Evolutionary conservation across 2,113 vertebrate genomes (phyloP).

Genomic region (Phalacrocorax brasilianus): DNA sequence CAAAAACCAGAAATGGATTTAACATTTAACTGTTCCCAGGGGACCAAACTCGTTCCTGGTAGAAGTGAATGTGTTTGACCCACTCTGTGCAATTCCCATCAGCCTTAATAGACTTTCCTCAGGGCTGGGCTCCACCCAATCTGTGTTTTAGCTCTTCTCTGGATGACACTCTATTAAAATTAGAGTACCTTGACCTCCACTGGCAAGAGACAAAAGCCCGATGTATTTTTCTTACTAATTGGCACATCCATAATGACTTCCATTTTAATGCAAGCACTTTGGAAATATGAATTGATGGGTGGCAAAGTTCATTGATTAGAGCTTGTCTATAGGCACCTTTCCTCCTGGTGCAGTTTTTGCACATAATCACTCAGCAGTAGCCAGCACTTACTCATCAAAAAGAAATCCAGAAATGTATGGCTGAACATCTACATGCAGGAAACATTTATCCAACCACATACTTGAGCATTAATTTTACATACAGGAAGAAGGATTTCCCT

Average conservation of each 20-base stretch:
- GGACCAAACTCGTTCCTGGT: neutral
- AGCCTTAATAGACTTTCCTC: neutral
- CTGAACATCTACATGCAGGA: neutral
- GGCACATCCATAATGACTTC: slow-evolving; percentile 1
- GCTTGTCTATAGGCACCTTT: neutral
- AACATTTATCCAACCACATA: slow-evolving; percentile 24
- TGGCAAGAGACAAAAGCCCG: slow-evolving; percentile 10
- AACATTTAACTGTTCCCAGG: neutral
- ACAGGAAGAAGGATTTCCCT: slow-evolving; percentile 57
- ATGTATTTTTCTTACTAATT: slow-evolving; percentile 41
- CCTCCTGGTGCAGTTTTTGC: neutral
- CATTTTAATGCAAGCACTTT: neutral
- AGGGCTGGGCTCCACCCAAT: neutral
- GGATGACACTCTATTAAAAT: slow-evolving; percentile 11
- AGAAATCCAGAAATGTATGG: neutral
- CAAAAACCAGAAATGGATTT: slow-evolving; percentile 60
- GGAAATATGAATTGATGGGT: slow-evolving; percentile 23
- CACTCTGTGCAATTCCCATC: slow-evolving; percentile 19
- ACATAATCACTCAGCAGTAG: neutral
- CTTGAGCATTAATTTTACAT: slow-evolving; percentile 49
- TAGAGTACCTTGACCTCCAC: slow-evolving; percentile 11
- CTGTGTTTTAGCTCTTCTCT: slow-evolving; percentile 8
- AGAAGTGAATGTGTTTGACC: slow-evolving; percentile 27
- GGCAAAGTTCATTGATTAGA: slow-evolving; percentile 46
- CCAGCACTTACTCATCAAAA: neutral